Evolutionary conservation across 1,140 invertebrate genomes (phyloP).

Genomic region (Lutraria rhynchaena): DNA sequence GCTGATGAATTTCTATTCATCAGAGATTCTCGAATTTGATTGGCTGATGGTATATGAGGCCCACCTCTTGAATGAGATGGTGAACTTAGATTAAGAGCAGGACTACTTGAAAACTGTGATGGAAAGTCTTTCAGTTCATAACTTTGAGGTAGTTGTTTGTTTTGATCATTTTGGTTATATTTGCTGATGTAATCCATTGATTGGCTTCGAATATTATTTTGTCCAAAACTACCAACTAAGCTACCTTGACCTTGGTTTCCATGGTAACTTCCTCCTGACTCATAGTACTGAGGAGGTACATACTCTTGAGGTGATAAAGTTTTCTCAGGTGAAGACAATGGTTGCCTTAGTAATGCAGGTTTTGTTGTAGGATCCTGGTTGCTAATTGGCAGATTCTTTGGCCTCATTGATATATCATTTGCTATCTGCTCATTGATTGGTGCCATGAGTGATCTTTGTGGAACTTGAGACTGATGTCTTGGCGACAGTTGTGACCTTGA

Average conservation of each 20-base stretch:
- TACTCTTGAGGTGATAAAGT: constrained; percentile 9
- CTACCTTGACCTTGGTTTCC: constrained; percentile 8
- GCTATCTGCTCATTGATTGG: constrained; percentile 16
- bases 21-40: constrained; percentile 12
- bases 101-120: constrained; percentile 12
- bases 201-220: constrained; percentile 29
- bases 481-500: constrained; percentile 2
- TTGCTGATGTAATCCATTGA: constrained; percentile 34
- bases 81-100: constrained; percentile 1
- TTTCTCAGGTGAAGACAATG: constrained; percentile 27
- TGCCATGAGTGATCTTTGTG: constrained; percentile 11
- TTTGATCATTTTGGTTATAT: constrained; percentile 2
- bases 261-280: background rate
- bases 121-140: constrained; percentile 49
- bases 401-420: background rate
- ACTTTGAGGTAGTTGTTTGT: constrained; percentile 23
- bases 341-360: constrained; percentile 32
- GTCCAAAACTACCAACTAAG: background rate
- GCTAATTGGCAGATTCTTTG: background rate
- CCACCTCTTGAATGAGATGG: constrained; percentile 4
- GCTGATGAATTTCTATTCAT: constrained; percentile 22
- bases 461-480: background rate
- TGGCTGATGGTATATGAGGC: constrained; percentile 22
- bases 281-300: constrained; percentile 4
- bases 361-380: constrained; percentile 5